Conservation (phyloP, 2,797 vertebrate genomes). For the Sebastes vulpes region DNA sequence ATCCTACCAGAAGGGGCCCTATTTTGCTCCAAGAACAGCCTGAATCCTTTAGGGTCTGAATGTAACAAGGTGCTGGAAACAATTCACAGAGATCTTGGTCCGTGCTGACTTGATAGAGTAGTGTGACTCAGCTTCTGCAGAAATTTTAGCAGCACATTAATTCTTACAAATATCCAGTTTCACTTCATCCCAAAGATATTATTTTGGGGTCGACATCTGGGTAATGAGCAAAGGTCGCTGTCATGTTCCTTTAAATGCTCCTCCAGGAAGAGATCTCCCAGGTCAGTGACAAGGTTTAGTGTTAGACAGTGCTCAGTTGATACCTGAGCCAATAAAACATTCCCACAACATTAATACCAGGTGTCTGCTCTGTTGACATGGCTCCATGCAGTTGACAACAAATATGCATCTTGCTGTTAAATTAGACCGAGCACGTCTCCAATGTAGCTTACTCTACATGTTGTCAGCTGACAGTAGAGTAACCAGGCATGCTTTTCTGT, state of each 20-base stretch:
- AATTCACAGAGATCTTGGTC: constrained; percentile 9
- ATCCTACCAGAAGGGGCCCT: neutral
- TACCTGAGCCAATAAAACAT: neutral
- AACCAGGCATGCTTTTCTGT: neutral
- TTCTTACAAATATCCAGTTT: constrained; percentile 19
- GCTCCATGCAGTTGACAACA: neutral
- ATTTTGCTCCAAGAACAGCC: neutral
- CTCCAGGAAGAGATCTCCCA: constrained; percentile 11
- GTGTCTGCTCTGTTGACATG: neutral
- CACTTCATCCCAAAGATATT: constrained; percentile 19
- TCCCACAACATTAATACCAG: constrained; percentile 9
- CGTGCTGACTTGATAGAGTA: neutral
- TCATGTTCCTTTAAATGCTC: constrained; percentile 22
- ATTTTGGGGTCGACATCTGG: constrained; percentile 14
- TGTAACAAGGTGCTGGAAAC: constrained; percentile 41
- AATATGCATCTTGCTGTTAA: neutral
- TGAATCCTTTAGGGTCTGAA: constrained; percentile 5
- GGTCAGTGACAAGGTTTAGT: neutral
- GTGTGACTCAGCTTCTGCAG: neutral
- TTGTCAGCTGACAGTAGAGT: neutral
- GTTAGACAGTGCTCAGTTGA: neutral
- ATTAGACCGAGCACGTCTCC: neutral
- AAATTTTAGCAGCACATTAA: constrained; percentile 26
- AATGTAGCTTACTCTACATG: neutral
- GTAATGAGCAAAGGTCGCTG: constrained; percentile 8